phyloP scores from a whole-genome alignment of 2,797 vertebrate species.

The Melopsittacus undulatus region DNA sequence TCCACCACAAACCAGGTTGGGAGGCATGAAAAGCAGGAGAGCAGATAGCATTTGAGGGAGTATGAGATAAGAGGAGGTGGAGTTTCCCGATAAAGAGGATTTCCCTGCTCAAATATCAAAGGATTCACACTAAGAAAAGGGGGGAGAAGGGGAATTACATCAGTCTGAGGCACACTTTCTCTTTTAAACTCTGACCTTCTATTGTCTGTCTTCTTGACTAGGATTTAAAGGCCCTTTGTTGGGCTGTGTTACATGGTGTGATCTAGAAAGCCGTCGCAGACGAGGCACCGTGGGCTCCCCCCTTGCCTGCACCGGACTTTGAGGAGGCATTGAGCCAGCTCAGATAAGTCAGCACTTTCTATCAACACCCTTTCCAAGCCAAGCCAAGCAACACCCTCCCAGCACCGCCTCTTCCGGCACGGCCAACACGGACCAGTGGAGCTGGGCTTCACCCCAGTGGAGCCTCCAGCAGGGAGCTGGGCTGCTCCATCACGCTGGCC shows the following conservation, averaged over 20 bases:
- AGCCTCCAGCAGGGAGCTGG: not conserved
- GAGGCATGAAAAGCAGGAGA: not conserved
- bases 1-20: not conserved
- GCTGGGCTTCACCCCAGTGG: not conserved
- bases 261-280: conserved; percentile 28
- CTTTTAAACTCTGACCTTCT: conserved; percentile 64
- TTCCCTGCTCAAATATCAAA: conserved; percentile 76
- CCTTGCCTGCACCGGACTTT: not conserved
- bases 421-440: not conserved
- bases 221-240: conserved; percentile 63
- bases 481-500: not conserved
- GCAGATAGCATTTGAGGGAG: conserved; percentile 40
- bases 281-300: not conserved
- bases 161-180: conserved; percentile 50
- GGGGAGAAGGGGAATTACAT: conserved; percentile 57
- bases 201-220: conserved; percentile 63
- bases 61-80: conserved; percentile 60
- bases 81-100: conserved; percentile 71
- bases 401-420: rapidly evolving
- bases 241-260: conserved; percentile 37
- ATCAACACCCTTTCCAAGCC: not conserved
- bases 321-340: not conserved
- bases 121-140: conserved; percentile 59
- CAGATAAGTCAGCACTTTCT: conserved; percentile 29
- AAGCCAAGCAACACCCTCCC: not conserved